Evolutionary conservation across 2,797 vertebrate species (phyloP).

Genomic region (Coccyzus lansbergi): DNA sequence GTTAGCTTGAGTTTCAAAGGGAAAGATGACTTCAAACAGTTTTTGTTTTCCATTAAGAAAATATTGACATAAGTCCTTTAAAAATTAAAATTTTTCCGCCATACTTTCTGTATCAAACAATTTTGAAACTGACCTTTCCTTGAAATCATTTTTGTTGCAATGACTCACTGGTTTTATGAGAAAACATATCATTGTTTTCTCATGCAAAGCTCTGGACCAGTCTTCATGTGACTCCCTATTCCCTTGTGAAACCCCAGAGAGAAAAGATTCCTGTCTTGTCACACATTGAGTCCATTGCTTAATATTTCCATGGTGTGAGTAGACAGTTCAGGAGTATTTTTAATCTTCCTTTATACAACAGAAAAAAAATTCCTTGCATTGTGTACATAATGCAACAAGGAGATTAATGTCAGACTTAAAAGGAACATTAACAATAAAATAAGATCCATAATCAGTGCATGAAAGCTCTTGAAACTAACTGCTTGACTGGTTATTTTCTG

Average conservation of each 20-base stretch:
- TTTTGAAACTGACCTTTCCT: constrained; percentile 5
- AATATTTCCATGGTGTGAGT: not conserved
- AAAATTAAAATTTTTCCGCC: not conserved
- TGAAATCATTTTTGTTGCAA: not conserved
- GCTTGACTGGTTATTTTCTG: not conserved
- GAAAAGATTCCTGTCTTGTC: not conserved
- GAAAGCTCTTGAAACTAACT: constrained; percentile 15
- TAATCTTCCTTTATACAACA: not conserved
- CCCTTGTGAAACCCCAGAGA: constrained; percentile 9
- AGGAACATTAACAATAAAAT: not conserved
- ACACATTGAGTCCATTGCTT: not conserved
- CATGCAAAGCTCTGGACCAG: not conserved
- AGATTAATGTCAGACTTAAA: not conserved
- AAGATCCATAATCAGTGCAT: not conserved
- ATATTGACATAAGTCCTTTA: not conserved
- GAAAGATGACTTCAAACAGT: not conserved
- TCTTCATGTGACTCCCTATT: not conserved
- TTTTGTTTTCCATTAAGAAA: constrained; percentile 12
- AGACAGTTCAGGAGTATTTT: not conserved
- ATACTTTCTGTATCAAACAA: not conserved
- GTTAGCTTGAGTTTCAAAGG: not conserved
- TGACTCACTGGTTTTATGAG: constrained; percentile 11
- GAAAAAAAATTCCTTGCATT: not conserved
- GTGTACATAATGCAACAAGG: not conserved
- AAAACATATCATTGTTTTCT: constrained; percentile 34